phyloP scores from a whole-genome alignment of 2,113 vertebrate species.

The Galeopterus variegatus region DNA sequence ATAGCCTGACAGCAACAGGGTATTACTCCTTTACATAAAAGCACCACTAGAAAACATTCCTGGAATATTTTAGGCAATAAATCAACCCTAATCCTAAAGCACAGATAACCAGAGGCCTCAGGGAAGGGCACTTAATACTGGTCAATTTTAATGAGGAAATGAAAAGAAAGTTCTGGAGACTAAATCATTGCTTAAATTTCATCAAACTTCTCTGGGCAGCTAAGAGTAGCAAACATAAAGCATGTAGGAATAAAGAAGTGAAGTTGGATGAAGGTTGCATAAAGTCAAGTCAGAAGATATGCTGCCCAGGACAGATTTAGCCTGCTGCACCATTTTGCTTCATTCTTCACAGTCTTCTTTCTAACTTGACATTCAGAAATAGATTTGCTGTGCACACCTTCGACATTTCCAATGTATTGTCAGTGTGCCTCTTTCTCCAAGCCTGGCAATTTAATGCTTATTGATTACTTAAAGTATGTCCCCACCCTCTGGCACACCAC shows the following conservation, averaged over 20 bases:
- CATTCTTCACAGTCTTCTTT: background rate
- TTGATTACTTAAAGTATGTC: background rate
- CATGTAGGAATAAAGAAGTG: too few species aligned
- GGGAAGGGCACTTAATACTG: background rate
- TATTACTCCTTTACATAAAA: background rate
- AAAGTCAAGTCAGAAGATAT: background rate
- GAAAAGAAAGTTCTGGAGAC: background rate
- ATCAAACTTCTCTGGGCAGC: background rate
- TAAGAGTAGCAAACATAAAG: background rate
- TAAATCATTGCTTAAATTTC: conserved; percentile 42
- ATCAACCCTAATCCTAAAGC: background rate
- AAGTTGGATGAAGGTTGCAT: background rate
- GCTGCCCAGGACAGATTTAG: background rate
- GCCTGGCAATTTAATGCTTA: background rate
- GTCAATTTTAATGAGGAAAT: background rate
- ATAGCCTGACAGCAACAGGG: background rate
- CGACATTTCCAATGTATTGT: background rate
- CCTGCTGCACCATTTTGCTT: background rate
- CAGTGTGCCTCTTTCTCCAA: conserved; percentile 14
- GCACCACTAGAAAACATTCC: background rate
- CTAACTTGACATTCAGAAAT: background rate
- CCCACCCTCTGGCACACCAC: background rate
- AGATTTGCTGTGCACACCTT: background rate
- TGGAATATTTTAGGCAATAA: conserved; percentile 14
- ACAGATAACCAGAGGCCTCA: background rate